Conservation (phyloP, 2,113 vertebrate species). For the Orthochromis indermauri region DNA sequence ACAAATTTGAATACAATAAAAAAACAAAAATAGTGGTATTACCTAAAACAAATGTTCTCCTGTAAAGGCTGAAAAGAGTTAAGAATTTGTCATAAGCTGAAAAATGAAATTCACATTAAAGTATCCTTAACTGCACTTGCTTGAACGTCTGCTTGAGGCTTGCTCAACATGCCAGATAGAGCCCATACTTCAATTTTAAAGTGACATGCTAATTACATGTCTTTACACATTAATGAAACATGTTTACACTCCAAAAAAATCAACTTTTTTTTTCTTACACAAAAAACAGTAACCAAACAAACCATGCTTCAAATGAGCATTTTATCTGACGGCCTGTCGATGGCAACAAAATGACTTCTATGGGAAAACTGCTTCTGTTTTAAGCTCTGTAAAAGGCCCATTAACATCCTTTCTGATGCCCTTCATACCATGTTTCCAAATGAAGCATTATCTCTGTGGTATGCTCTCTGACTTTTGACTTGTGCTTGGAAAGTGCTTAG, state of each 20-base stretch:
- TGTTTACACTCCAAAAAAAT: fast-evolving
- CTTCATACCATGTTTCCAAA: not conserved
- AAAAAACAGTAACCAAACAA: not conserved
- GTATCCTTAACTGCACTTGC: not conserved
- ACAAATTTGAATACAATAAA: fast-evolving
- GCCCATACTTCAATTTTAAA: not conserved
- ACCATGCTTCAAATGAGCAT: not conserved
- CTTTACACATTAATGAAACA: not conserved
- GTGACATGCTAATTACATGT: not conserved
- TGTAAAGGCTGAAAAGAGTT: not conserved
- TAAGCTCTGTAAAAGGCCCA: not conserved
- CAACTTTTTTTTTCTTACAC: not conserved
- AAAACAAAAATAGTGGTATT: not conserved
- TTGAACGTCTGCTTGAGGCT: not conserved
- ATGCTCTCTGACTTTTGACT: not conserved
- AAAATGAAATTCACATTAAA: not conserved
- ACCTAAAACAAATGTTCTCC: not conserved
- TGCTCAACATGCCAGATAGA: not conserved
- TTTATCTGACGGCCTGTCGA: fast-evolving
- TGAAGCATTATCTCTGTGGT: not conserved
- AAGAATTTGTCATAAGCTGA: fast-evolving
- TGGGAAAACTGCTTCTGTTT: not conserved
- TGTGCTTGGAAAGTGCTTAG: not conserved
- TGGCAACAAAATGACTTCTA: not conserved
- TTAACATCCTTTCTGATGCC: not conserved